These are phyloP conservation scores for Tamandua tetradactyla DNA, from an alignment of 2,797 vertebrate species.

Conservation along the genomic window DNA sequence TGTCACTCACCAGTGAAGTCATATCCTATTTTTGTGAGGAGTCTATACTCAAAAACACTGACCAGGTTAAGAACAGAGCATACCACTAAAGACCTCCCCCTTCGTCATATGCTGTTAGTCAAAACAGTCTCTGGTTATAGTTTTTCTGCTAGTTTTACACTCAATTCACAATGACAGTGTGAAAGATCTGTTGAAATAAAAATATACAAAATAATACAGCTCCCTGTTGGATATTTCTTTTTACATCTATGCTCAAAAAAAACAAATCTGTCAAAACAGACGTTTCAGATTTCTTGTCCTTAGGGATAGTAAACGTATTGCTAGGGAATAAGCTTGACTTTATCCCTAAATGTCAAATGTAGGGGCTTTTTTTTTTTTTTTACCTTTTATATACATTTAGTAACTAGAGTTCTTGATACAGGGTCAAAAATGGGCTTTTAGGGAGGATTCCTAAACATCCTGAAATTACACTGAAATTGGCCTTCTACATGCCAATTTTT, in stretches of 20 bases:
- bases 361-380: neutral
- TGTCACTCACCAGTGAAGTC: neutral
- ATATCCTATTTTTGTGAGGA: fast-evolving
- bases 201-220: neutral
- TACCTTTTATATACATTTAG: too few species aligned
- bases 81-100: neutral
- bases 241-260: neutral
- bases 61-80: neutral
- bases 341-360: neutral
- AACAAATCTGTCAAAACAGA: neutral
- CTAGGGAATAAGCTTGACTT: neutral
- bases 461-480: neutral
- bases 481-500: neutral
- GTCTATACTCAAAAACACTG: neutral
- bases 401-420: neutral
- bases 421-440: too few species aligned
- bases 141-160: neutral
- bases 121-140: neutral
- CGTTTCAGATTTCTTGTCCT: neutral
- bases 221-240: neutral
- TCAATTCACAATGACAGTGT: neutral
- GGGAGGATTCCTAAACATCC: neutral
- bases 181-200: neutral
- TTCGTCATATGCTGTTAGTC: neutral
- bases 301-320: neutral